Base-by-base conservation (phyloP, 1,140 invertebrate genomes). In the Oppia nitens region DNA sequence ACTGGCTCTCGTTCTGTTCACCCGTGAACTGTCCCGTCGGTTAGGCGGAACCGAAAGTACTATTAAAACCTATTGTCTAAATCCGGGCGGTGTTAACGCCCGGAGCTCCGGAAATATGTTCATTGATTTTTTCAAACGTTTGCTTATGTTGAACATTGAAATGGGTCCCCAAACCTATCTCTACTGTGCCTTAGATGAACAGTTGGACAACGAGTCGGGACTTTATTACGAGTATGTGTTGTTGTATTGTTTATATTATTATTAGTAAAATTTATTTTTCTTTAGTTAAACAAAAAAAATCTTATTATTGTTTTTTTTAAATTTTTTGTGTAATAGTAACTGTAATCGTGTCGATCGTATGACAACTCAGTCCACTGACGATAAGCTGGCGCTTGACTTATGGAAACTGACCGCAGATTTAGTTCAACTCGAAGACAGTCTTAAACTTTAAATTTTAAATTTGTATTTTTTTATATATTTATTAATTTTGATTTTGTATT, bases 1-100 rank as follows among this genome's bases (percentile, higher is more conserved):
- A 70, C 83, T 87, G 65, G 85, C 84, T 1, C 89, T 91, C 65
- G 84, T 95, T 60, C 79, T 85, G n/a, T 93, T 92, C 69, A 83
- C 84, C 0, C 75, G 78, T 48, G 88, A 93, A 71, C 68, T 94
- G 59, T 83, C 87, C 1, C 69, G 69, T 32, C 68, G 74, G 62
- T 66, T 85, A 14, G 78, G 88, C n/a, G 27, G 26, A 23, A 51
- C 20, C 3, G 49, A 32, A 24, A 47, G 40, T 17, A 32, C 11
- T 57, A 56, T 52, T 47, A n/a, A n/a, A n/a, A n/a, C 21, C 12
- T 48, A 9, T 48, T 57, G n/a, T 17, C 55, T 67, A 6, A 69
- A 74, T 64, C 73, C 72, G 11, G 72, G 73, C 2, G 64, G 65
- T n/a, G 67, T 73, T 12, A 56, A 61, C 3, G 71, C 72, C n/a